These are phyloP conservation scores for Acrocephalus kingi DNA, from an alignment of 2,113 vertebrate genomes.

Conservation along the genomic window DNA sequence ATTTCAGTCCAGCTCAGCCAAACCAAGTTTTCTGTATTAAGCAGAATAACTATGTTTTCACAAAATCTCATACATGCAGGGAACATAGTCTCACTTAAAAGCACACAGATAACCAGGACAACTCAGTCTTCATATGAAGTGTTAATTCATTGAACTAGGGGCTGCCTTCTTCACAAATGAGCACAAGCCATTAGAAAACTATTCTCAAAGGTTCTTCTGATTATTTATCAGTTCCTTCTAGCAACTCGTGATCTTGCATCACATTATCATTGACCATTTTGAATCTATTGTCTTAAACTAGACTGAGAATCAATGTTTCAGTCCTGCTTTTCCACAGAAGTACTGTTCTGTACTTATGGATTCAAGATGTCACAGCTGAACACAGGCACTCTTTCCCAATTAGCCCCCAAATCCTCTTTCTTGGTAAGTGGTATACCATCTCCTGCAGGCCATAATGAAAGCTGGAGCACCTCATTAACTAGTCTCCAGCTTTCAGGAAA, in stretches of 20 bases:
- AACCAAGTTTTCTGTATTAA: neutral
- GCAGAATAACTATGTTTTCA: neutral
- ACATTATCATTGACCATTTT: neutral
- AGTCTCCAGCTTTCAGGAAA: neutral
- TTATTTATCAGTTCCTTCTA: neutral
- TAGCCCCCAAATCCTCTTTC: neutral
- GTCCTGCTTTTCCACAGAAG: neutral
- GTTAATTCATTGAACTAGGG: neutral
- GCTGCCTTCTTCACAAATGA: neutral
- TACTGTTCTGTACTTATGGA: neutral
- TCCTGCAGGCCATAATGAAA: neutral
- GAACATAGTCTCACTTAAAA: neutral
- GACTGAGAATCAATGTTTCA: neutral
- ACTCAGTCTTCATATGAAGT: neutral
- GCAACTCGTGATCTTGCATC: neutral
- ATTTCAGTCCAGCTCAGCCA: neutral
- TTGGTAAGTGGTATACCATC: neutral
- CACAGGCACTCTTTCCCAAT: neutral
- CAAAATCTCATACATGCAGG: neutral
- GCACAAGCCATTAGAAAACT: neutral
- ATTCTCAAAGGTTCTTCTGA: neutral
- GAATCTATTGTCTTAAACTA: neutral
- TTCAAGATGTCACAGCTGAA: neutral
- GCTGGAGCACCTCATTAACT: neutral
- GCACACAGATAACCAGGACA: neutral